Conservation (phyloP, 1,140 invertebrate species). For the Bombus sylvicola region DNA sequence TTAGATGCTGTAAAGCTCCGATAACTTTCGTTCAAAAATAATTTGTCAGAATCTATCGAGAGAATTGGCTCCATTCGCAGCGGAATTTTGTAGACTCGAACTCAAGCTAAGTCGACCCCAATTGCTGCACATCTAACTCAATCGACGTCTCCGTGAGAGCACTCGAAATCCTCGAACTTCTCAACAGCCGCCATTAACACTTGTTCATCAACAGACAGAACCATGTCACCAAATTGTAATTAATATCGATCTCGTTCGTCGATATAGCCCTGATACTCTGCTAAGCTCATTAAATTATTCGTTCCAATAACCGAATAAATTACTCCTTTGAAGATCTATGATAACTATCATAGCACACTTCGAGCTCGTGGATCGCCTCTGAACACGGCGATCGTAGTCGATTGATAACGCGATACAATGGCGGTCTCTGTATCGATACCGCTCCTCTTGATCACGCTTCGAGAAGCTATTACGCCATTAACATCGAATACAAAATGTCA, state of each 20-base stretch:
- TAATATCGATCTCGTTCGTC: not conserved
- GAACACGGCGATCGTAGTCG: not conserved
- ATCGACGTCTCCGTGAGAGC: not conserved
- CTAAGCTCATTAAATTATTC: not conserved
- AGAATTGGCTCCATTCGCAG: not conserved
- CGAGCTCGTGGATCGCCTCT: not conserved
- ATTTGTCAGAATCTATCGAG: not conserved
- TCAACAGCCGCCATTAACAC: constrained; percentile 8
- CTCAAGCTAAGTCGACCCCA: not conserved
- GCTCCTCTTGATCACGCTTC: constrained; percentile 6
- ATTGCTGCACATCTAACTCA: not conserved
- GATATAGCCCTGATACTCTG: no score
- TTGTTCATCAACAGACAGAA: not conserved
- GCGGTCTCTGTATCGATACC: constrained; percentile 5
- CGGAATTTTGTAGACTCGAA: not conserved
- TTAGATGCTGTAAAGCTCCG: not conserved
- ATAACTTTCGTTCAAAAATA: not conserved
- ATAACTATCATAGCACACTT: not conserved
- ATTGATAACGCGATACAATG: not conserved
- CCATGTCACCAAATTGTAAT: not conserved
- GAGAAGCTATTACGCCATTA: not conserved
- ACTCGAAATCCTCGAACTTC: constrained; percentile 21
- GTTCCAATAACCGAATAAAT: not conserved
- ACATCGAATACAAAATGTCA: constrained; percentile 55
- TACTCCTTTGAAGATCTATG: not conserved